Base-by-base conservation (phyloP, 2,797 vertebrate genomes). In the Mallotus villosus region DNA sequence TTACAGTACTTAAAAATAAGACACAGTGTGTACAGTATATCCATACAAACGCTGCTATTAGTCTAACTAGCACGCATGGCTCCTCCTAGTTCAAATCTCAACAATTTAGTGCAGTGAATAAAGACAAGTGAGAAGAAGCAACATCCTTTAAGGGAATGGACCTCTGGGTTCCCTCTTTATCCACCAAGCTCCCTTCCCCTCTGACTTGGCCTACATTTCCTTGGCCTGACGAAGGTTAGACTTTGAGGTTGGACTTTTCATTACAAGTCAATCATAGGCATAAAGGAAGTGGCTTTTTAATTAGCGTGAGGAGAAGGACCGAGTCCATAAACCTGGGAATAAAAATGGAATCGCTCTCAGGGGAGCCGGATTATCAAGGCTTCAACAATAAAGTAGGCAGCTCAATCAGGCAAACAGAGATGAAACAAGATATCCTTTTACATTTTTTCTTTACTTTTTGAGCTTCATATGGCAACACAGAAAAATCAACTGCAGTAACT, bases 261-360 rank as follows among this genome's bases (percentile, higher is more conserved):
- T 9, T 73, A 67, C 80, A 82, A 78, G 78, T 82, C 86, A 84
- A 84, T 75, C 80, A 67, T 1, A 19, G 78, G 74, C 77, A 81
- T 82, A 75, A 63, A 41, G 37, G 76, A 87, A 83, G 80, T 86
- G 85, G 80, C 87, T 82, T 86, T 90, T 83, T 86, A 89, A 89
- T 90, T 89, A 89, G 83, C 76, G 86, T 79, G 79, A 76, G 76
- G 72, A 85, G 80, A 81, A 79, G 60, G 79, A 80, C 87, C 79
- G 81, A 81, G 84, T 84, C 80, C 81, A 80, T 83, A 82, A 70
- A 85, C 81, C 78, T 70, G 64, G 81, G 55, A 87, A 87, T 90
- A 82, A 81, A 87, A 82, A 81, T 76, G 70, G 74, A 90, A 91
- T 92, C 88, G 78, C 85, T 82, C 89, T 87, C 86, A 53, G 68